phyloP scores from a whole-genome alignment of 2,888 invertebrate species.

The Entomobrya proxima region DNA sequence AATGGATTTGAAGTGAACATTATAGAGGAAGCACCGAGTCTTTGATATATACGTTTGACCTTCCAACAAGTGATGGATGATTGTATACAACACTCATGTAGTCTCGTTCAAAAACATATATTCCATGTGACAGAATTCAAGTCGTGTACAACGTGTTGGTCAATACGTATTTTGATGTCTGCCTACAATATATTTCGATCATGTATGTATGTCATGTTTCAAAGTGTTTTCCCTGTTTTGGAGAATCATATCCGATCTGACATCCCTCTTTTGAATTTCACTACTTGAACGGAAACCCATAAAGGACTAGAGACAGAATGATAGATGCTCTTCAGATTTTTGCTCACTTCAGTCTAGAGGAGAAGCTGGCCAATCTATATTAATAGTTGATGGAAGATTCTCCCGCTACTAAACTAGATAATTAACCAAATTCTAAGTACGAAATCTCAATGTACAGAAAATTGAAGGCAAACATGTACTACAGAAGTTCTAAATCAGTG shows the following conservation, averaged over 20 bases:
- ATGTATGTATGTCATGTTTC: constrained; percentile 7
- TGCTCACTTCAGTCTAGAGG: constrained; percentile 36
- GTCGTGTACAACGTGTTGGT: background rate
- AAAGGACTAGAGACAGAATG: constrained; percentile 39
- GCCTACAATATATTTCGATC: background rate
- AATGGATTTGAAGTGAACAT: constrained; percentile 58
- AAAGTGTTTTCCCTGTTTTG: constrained; percentile 18
- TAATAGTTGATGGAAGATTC: too few species aligned
- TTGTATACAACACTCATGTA: constrained; percentile 2
- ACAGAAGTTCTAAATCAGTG: too few species aligned
- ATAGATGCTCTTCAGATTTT: constrained; percentile 31
- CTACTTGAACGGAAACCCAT: background rate
- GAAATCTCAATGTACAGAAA: too few species aligned
- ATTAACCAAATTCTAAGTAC: too few species aligned
- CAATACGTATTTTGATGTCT: background rate
- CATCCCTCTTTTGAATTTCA: constrained; percentile 26
- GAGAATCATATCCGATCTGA: constrained; percentile 9
- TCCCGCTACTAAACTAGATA: too few species aligned
- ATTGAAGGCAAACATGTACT: too few species aligned
- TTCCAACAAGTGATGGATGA: constrained; percentile 54
- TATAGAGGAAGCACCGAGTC: constrained; percentile 42
- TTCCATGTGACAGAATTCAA: background rate
- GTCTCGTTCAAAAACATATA: background rate
- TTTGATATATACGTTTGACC: constrained; percentile 52
- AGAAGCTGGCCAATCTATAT: too few species aligned